Evolutionary conservation across 2,113 vertebrate species (phyloP).

Genomic region (Microcebus murinus): DNA sequence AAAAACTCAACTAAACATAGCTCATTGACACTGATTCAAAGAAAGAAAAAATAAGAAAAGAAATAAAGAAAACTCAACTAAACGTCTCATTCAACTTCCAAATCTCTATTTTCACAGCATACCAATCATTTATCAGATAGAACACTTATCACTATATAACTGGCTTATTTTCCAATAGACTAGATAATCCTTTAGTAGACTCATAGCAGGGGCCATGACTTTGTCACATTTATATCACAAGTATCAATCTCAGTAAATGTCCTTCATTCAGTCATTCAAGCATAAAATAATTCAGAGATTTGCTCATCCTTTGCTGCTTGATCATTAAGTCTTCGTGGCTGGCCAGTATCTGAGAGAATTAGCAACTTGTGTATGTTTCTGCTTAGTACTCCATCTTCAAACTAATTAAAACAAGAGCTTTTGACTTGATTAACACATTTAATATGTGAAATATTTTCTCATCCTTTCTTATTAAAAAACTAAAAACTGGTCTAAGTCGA

Average conservation of each 20-base stretch:
- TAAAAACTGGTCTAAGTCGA: not conserved
- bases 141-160: not conserved
- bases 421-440: slow-evolving; percentile 5
- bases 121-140: not conserved
- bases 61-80: slow-evolving; percentile 4
- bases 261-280: not conserved
- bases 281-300: not conserved
- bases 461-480: slow-evolving; percentile 48
- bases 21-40: too few species aligned
- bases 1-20: not conserved
- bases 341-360: not conserved
- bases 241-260: not conserved
- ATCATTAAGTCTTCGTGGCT: not conserved
- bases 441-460: slow-evolving; percentile 32
- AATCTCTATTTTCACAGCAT: not conserved
- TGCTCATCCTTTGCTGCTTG: not conserved
- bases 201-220: not conserved
- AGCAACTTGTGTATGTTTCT: slow-evolving; percentile 29
- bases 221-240: not conserved
- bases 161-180: not conserved
- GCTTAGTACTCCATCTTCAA: not conserved
- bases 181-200: not conserved
- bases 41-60: too few species aligned
- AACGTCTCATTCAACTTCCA: not conserved
- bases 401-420: slow-evolving; percentile 55